Percentiles rank a stretch among this genome's conserved stretches.
Evolutionary conservation across 2,888 invertebrate genomes (phyloP).

Genomic region (Drosophila colorata): DNA sequence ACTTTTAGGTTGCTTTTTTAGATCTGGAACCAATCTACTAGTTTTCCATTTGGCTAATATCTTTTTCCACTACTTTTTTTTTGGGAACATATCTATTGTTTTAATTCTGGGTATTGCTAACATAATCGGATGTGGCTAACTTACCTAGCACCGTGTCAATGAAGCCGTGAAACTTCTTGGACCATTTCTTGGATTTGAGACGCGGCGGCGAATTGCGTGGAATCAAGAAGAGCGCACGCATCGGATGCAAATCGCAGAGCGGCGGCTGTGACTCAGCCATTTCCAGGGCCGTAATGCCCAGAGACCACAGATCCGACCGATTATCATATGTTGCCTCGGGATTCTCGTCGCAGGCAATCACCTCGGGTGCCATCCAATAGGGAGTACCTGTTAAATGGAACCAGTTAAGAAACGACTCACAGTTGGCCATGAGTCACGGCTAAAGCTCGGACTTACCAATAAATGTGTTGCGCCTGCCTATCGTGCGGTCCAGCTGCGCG

Average conservation of each 20-base stretch:
- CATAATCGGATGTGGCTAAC: conserved; percentile 26
- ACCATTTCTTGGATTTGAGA: conserved; percentile 99
- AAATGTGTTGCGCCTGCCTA: conserved; percentile 99
- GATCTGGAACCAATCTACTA: too few species aligned
- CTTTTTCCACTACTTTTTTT: too few species aligned
- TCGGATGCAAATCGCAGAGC: conserved; percentile 99
- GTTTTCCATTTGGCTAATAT: too few species aligned
- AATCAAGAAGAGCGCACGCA: conserved; percentile 99
- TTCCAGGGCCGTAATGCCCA: conserved; percentile 99
- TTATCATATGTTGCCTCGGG: conserved; percentile 99
- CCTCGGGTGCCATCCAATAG: conserved; percentile 99
- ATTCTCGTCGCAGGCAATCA: conserved; percentile 99
- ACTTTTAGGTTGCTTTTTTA: too few species aligned
- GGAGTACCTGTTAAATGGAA: conserved; percentile 90
- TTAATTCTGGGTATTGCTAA: too few species aligned
- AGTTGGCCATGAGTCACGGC: not conserved
- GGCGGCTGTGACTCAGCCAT: conserved; percentile 99
- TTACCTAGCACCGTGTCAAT: conserved; percentile 96
- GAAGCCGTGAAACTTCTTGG: conserved; percentile 98
- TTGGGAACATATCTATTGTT: too few species aligned
- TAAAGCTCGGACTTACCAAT: conserved; percentile 87
- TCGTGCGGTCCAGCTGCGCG: conserved; percentile 99
- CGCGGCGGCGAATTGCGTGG: conserved; percentile 99
- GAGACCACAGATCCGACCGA: conserved; percentile 95
- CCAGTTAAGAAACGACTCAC: conserved; percentile 26